Evolutionary conservation across 2,113 vertebrate genomes (phyloP).

Genomic region (Thermophis baileyi): DNA sequence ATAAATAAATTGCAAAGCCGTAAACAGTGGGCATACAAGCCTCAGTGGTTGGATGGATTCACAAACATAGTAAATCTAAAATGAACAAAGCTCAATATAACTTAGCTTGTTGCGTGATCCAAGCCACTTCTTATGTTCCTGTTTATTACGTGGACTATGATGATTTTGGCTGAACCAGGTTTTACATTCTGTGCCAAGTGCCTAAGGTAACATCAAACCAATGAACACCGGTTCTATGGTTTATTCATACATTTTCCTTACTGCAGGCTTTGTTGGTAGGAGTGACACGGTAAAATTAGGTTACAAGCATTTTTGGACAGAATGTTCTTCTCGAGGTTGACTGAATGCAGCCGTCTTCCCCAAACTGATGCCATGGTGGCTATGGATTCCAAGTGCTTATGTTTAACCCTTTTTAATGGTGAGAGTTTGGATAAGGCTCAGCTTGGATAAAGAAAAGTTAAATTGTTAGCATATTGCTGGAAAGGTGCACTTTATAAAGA

Average conservation of each 20-base stretch:
- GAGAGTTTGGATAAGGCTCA: background rate
- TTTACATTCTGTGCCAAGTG: background rate
- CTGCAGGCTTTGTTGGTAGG: background rate
- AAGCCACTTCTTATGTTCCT: background rate
- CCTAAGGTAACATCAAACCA: background rate
- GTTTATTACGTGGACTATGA: background rate
- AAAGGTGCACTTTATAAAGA: background rate
- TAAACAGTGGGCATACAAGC: background rate
- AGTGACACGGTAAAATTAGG: conserved; percentile 36
- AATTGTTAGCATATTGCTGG: background rate
- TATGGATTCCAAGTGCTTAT: background rate
- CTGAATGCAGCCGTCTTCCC: background rate
- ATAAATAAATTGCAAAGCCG: background rate
- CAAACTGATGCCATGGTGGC: background rate
- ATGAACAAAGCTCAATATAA: background rate
- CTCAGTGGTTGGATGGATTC: background rate
- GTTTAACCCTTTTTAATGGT: background rate
- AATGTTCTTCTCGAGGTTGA: background rate
- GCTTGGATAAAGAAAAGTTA: background rate
- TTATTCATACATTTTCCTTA: background rate
- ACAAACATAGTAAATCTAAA: background rate
- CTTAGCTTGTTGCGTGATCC: background rate
- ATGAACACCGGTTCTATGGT: background rate
- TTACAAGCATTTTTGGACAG: background rate
- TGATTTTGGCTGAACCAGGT: background rate